Base-by-base conservation (phyloP, 2,113 vertebrate species). In the Neogobius melanostomus region DNA sequence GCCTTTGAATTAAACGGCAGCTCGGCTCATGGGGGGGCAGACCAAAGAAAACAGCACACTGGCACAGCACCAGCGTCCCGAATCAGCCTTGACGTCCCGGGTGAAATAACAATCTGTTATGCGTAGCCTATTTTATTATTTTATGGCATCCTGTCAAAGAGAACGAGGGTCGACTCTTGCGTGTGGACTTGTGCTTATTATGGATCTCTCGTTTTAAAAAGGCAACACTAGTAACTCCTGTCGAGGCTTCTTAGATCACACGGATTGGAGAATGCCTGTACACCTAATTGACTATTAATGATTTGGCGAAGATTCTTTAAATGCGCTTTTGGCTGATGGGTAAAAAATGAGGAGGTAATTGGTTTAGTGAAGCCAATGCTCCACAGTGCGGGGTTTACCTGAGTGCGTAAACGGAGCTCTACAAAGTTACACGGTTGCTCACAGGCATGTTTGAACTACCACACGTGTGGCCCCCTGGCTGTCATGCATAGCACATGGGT, bases 241-340 rank as follows among this genome's bases (percentile, higher is more conserved):
- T 68, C 82, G 82, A 68, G 80, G 75, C 50, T 54, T 77, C 63
- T 72, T 63, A 84, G 85, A 36, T 83, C 77, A 85, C 83, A 83
- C 83, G 82, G 45, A 87, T 56, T 62, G 6, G 28, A 50, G 14
- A 44, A 50, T 11, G 61, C 28, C 43, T 62, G 2, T 51, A 56
- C 16, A 21, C 43, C 51, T 80, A 66, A 17, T 64, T 52, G n/a
- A 1, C 50, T 68, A 54, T 72, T 14, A 17, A 28, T 42, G 36
- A 17, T 59, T 67, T 80, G 44, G 7, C 3, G 15, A 44, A 44
- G 7, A 14, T 5, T 5, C 44, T 8, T 8, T 61, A 45, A 45
- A 61, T 45, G 59, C n/a, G 4, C 14, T 8, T n/a, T 8, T 45
- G 1, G 1, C 14, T n/a, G 5, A 5, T n/a, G 59, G 59, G 11